These are phyloP conservation scores for Reticulitermes lucifugus DNA, from an alignment of 2,888 invertebrate genomes.

Conservation along the genomic window DNA sequence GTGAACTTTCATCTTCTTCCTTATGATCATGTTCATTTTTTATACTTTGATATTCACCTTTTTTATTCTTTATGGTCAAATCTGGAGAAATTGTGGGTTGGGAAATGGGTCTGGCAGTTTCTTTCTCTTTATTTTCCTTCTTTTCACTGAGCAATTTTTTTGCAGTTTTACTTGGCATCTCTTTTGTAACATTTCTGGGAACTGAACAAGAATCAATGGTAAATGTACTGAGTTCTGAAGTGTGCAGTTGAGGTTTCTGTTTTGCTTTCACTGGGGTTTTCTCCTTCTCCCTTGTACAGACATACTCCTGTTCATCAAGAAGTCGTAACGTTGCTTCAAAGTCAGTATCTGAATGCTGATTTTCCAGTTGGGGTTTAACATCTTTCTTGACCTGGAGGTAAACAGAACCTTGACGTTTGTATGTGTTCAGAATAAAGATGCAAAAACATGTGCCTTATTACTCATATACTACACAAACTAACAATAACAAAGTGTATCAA, in stretches of 20 bases:
- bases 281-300: not conserved
- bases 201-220: not conserved
- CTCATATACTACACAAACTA: not conserved
- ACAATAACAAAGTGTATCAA: no score
- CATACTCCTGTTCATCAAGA: not conserved
- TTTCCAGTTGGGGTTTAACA: not conserved
- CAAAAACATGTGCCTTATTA: not conserved
- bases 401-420: not conserved
- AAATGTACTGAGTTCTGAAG: not conserved
- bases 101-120: not conserved
- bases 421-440: not conserved
- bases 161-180: not conserved
- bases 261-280: not conserved
- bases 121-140: not conserved
- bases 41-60: not conserved
- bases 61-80: not conserved
- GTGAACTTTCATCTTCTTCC: not conserved
- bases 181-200: not conserved
- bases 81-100: not conserved
- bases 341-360: conserved; percentile 14
- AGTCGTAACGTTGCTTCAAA: not conserved
- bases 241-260: not conserved
- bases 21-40: not conserved
- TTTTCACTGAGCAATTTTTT: not conserved
- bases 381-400: not conserved